phyloP scores from a whole-genome alignment of 1,140 invertebrate genomes.

The Meloidogyne chitwoodi region DNA sequence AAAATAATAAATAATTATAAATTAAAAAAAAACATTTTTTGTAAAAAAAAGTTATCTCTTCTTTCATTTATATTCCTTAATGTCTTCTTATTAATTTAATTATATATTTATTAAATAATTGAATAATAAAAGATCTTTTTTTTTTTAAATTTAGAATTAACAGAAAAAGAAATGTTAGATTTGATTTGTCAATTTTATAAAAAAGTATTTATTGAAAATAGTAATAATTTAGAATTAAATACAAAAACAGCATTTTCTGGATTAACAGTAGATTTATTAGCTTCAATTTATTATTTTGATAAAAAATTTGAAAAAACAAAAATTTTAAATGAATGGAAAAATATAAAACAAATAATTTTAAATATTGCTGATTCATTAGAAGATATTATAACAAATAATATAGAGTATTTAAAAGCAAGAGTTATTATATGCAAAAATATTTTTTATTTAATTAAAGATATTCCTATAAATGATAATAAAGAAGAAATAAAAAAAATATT shows the following conservation, averaged over 20 bases:
- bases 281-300: not conserved
- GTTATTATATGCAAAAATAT: not conserved
- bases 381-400: too few species aligned
- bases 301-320: not conserved
- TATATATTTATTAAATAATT: too few species aligned
- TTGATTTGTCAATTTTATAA: not conserved
- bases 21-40: too few species aligned
- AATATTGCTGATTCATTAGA: not conserved
- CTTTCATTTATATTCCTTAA: too few species aligned
- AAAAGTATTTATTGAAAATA: not conserved
- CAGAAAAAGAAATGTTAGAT: not conserved
- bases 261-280: not conserved
- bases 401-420: not conserved
- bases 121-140: too few species aligned
- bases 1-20: too few species aligned
- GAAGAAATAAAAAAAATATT: too few species aligned
- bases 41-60: too few species aligned
- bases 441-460: not conserved
- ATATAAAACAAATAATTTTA: not conserved
- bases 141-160: not conserved
- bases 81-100: too few species aligned
- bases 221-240: not conserved
- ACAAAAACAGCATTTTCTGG: not conserved
- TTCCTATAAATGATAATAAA: not conserved
- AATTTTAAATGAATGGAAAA: not conserved